Evolutionary conservation across 2,888 invertebrate genomes (phyloP), one percentile per base, ranked within the genome.

Genomic region (Cryptocephalus primarius): DNA sequence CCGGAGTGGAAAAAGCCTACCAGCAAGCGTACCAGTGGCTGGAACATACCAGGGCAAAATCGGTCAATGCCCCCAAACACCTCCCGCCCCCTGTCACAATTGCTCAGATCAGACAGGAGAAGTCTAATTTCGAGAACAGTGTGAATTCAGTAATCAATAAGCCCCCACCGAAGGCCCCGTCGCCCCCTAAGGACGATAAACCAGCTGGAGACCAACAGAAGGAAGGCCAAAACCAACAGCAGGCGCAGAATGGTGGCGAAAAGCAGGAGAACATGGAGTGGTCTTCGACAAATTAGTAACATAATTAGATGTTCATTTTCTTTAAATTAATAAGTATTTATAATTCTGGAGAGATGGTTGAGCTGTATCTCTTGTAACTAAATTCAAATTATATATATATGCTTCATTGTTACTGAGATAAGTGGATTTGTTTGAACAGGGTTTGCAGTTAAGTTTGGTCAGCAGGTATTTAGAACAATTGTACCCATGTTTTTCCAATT

Each of bases 71-170:
- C 45, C 78, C 83, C 40, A 80, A 79, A 47, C 83, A 85, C 55
- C 75, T 80, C 60, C 77, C 83, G 61, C 88, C 92, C 48, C 80
- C 86, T 14, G 77, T 90, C 53, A 83, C 85, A 59, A 78, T 84
- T 36, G 78, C 83, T 45, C 87, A 91, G 65, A 85, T 95, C 56
- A 78, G 83, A 45, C 79, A 82, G 54, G 87, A 91, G 67, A 79
- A 82, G 70, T 80, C 83, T 74, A 85, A 83, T 60, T 75, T 78
- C 58, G 75, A 76, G 60, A 72, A 63, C 57, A 65, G 65, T 41
- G 78, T 83, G 39, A 78, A 76, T 62, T 85, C 91, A 8, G 85
- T 95, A 54, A 72, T 95, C 53, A 91, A 86, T 70, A 92, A 92
- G 68, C 88, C 91, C 44, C 91, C 91, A 69, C 94, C 95, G 8